These are phyloP conservation scores for Paramormyrops kingsleyae DNA, from an alignment of 2,113 vertebrate species.

Conservation along the genomic window DNA sequence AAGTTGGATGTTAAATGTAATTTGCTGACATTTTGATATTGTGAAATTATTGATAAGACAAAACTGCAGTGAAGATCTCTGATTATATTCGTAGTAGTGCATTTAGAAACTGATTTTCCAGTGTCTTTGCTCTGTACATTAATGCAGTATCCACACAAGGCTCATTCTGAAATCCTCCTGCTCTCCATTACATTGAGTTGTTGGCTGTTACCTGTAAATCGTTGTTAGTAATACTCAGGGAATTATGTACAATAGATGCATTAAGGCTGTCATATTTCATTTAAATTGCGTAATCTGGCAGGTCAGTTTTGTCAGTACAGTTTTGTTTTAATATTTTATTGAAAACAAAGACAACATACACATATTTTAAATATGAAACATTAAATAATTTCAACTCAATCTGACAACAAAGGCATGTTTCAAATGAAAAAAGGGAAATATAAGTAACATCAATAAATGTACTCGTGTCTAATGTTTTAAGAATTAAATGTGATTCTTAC, in stretches of 20 bases:
- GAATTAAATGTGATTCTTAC: not conserved
- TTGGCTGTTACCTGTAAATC: slow-evolving; percentile 16
- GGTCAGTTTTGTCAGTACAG: slow-evolving; percentile 10
- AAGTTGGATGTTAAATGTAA: not conserved
- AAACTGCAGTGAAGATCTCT: not conserved
- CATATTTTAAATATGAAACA: slow-evolving; percentile 15
- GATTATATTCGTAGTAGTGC: not conserved
- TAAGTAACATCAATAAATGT: not conserved
- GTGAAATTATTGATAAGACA: not conserved
- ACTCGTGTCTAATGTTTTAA: not conserved
- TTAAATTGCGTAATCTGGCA: slow-evolving; percentile 10
- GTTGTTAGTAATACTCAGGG: not conserved
- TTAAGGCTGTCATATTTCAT: slow-evolving; percentile 7
- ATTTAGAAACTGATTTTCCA: not conserved
- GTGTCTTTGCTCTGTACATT: not conserved
- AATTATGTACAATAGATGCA: not conserved
- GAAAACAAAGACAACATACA: slow-evolving; percentile 2
- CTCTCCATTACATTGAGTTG: slow-evolving; percentile 12
- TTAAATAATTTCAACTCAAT: not conserved
- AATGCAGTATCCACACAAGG: not conserved
- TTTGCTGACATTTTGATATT: not conserved
- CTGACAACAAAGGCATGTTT: not conserved
- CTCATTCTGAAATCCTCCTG: not conserved
- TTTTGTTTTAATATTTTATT: not conserved
- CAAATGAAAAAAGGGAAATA: not conserved